Evolutionary conservation across 2,888 invertebrate genomes (phyloP).

Genomic region (Thumatha senex): DNA sequence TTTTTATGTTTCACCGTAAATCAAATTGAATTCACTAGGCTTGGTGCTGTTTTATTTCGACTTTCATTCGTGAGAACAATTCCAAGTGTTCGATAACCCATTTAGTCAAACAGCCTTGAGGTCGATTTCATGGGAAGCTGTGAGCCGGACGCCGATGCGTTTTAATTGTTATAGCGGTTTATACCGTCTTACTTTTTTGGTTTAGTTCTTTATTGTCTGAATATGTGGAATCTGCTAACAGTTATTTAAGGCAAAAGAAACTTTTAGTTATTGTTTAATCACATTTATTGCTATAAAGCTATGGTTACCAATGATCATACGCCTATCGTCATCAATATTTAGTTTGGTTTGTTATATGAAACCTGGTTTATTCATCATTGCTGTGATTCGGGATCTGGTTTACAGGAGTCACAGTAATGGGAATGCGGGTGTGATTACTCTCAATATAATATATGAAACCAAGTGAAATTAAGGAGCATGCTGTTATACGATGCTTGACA

Average conservation of each 20-base stretch:
- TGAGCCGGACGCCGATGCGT: slow-evolving; percentile 28
- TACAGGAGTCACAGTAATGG: too few species aligned
- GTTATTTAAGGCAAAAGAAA: background rate
- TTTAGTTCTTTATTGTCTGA: slow-evolving; percentile 5
- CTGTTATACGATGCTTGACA: too few species aligned
- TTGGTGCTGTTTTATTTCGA: background rate
- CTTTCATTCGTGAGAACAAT: slow-evolving; percentile 31
- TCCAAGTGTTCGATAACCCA: slow-evolving; percentile 29
- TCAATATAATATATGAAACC: too few species aligned
- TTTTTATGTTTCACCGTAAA: background rate
- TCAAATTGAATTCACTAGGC: background rate
- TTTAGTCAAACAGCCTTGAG: slow-evolving; percentile 38
- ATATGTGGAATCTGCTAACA: slow-evolving; percentile 5
- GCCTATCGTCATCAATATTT: too few species aligned
- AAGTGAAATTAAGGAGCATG: too few species aligned
- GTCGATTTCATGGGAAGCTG: slow-evolving; percentile 53
- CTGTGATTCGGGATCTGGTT: too few species aligned
- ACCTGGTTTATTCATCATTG: too few species aligned
- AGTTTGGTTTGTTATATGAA: too few species aligned
- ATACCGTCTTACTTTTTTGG: slow-evolving; percentile 14
- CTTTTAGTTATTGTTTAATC: background rate
- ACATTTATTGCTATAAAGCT: background rate
- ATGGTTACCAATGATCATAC: too few species aligned
- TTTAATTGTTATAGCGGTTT: slow-evolving; percentile 33
- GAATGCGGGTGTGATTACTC: too few species aligned